Conservation (phyloP, 2,888 invertebrate species). For the Drosophila anomalipes region DNA sequence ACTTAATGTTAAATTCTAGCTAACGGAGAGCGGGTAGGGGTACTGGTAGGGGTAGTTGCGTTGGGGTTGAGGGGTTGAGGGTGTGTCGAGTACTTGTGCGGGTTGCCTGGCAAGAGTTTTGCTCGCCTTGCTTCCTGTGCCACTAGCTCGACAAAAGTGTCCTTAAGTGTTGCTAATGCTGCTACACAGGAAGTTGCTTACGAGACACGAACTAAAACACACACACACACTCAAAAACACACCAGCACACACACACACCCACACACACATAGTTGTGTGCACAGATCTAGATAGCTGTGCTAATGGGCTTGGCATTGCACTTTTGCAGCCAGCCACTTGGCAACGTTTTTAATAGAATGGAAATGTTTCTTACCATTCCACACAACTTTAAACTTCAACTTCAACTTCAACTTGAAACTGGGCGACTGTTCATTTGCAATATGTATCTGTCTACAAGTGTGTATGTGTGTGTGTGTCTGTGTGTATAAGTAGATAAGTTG, state of each 20-base stretch:
- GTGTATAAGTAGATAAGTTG: slow-evolving; percentile 57
- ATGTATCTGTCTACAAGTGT: not conserved
- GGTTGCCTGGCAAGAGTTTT: slow-evolving; percentile 59
- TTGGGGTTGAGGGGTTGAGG: not conserved
- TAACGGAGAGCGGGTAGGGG: not conserved
- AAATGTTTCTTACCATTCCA: slow-evolving; percentile 39
- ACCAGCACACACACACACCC: slow-evolving; percentile 15
- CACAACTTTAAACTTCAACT: slow-evolving; percentile 51
- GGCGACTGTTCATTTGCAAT: slow-evolving; percentile 41
- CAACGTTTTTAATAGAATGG: slow-evolving; percentile 77
- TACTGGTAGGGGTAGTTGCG: no score
- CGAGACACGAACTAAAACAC: slow-evolving; percentile 61
- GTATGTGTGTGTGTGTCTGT: not conserved
- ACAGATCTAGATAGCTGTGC: slow-evolving; percentile 33
- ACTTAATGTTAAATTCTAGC: slow-evolving; percentile 70
- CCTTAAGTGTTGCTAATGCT: slow-evolving; percentile 79
- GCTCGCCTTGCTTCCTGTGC: slow-evolving; percentile 71
- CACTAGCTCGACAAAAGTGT: slow-evolving; percentile 70
- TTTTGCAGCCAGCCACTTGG: slow-evolving; percentile 75
- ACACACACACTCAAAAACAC: slow-evolving; percentile 25
- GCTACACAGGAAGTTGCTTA: slow-evolving; percentile 76
- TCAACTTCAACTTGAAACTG: slow-evolving; percentile 32
- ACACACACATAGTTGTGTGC: slow-evolving; percentile 4
- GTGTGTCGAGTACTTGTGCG: slow-evolving; percentile 10
- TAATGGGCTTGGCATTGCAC: slow-evolving; percentile 74